Evolutionary conservation across 2,797 vertebrate species (phyloP).

Genomic region (Eulemur mongoz): DNA sequence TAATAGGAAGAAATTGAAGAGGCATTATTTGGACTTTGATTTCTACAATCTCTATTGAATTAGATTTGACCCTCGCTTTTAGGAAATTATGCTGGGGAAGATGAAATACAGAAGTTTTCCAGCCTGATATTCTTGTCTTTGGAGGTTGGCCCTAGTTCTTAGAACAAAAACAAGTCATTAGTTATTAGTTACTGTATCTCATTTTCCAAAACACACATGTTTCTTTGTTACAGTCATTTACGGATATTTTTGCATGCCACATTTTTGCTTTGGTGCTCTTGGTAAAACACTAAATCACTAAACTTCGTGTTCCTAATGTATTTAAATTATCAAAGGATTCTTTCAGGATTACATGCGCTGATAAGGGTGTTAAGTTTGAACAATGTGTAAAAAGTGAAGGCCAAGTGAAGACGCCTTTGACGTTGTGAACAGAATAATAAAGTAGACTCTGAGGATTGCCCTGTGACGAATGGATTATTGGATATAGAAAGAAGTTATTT

Average conservation of each 20-base stretch:
- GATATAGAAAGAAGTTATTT: slow-evolving; percentile 71
- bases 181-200: slow-evolving; percentile 29
- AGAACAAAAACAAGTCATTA: slow-evolving; percentile 33
- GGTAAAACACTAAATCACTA: neutral
- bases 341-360: neutral
- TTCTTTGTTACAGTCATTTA: neutral
- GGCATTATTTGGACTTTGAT: neutral
- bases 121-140: slow-evolving; percentile 27
- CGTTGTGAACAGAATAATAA: slow-evolving; percentile 2
- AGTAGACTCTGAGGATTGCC: neutral
- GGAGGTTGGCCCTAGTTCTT: slow-evolving; percentile 30
- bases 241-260: slow-evolving; percentile 13
- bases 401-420: neutral
- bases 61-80: neutral
- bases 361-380: neutral
- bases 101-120: neutral
- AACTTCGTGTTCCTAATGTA: neutral
- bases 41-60: neutral
- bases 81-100: neutral
- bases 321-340: neutral
- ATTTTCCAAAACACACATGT: slow-evolving; percentile 54
- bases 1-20: neutral
- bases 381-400: neutral
- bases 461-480: slow-evolving; percentile 58
- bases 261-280: slow-evolving; percentile 41